A percentile compares a stretch with the other conserved stretches of the same genome.
phyloP scores from a whole-genome alignment of 2,797 vertebrate genomes.

The Phoebastria nigripes region DNA sequence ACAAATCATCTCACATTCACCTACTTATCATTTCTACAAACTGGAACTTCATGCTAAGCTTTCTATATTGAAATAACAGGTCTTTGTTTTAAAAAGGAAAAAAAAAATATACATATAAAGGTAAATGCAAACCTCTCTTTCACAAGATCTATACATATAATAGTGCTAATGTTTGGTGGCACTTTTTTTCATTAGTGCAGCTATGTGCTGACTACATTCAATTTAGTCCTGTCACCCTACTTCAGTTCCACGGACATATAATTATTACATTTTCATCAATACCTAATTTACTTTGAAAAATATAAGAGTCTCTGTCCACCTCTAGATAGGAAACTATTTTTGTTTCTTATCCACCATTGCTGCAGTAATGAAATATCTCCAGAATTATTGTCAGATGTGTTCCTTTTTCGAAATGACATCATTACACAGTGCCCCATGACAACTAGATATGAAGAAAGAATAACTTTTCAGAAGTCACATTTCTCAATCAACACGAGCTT shows the following conservation, averaged over 20 bases:
- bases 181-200: not conserved
- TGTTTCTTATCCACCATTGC: not conserved
- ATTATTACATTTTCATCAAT: constrained; percentile 29
- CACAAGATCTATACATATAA: not conserved
- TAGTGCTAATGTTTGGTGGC: not conserved
- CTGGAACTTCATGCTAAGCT: not conserved
- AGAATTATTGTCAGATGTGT: constrained; percentile 4
- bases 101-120: not conserved
- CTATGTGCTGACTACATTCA: not conserved
- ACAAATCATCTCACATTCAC: not conserved
- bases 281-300: constrained; percentile 37
- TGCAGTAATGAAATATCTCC: constrained; percentile 18
- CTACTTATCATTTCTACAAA: not conserved
- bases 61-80: not conserved
- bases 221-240: not conserved
- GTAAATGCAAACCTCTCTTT: not conserved
- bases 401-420: constrained; percentile 31
- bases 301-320: not conserved
- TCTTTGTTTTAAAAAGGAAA: not conserved
- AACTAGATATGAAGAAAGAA: constrained; percentile 15
- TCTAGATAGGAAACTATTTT: not conserved
- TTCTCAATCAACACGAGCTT: constrained; percentile 20
- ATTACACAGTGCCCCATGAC: not conserved
- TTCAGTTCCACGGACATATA: not conserved
- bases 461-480: constrained; percentile 24